phyloP scores from a whole-genome alignment of 2,113 vertebrate genomes.

The Mesoclemmys tuberculata region DNA sequence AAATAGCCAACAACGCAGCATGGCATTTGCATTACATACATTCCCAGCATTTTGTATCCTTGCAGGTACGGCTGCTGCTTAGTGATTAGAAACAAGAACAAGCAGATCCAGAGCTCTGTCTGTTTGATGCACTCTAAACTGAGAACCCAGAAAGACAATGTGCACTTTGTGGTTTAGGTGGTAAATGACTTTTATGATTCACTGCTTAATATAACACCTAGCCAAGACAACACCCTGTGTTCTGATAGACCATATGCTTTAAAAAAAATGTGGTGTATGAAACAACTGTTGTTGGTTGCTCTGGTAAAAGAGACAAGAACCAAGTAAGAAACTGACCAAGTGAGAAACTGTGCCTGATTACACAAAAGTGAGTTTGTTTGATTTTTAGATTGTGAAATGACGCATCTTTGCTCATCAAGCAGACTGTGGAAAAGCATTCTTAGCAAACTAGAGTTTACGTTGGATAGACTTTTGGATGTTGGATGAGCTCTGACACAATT shows the following conservation, averaged over 20 bases:
- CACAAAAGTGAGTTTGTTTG: neutral
- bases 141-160: neutral
- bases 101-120: neutral
- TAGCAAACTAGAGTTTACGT: neutral
- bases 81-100: neutral
- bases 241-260: neutral
- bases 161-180: neutral
- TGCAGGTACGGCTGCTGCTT: neutral
- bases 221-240: neutral
- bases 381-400: neutral
- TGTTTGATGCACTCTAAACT: neutral
- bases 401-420: neutral
- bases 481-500: accelerated
- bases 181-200: neutral
- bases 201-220: neutral
- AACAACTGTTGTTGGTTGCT: neutral
- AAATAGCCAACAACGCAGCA: neutral
- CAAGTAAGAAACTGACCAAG: accelerated
- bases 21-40: accelerated
- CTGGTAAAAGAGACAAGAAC: neutral
- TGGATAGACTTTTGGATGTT: neutral
- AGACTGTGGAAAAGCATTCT: neutral
- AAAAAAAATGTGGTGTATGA: neutral
- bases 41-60: neutral
- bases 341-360: neutral